These are phyloP conservation scores for Amphiprion percula DNA, from an alignment of 2,113 vertebrate species.

Conservation along the genomic window DNA sequence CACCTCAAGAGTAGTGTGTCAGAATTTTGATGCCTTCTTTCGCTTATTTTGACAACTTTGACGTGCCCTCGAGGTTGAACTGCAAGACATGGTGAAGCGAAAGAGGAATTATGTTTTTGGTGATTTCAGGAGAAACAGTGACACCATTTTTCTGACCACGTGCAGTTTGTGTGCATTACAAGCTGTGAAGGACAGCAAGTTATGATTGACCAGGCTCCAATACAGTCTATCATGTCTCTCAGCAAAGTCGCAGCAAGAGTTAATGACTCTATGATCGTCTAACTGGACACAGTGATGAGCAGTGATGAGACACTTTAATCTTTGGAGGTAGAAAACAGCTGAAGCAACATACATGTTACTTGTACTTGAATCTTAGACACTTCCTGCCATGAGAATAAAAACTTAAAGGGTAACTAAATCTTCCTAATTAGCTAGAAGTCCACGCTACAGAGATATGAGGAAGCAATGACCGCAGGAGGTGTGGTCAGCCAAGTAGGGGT, in stretches of 20 bases:
- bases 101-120: no score
- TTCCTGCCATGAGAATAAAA: not conserved
- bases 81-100: no score
- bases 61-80: no score
- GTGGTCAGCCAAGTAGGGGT: no score
- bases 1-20: no score
- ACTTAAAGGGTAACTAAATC: no score
- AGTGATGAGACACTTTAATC: not conserved
- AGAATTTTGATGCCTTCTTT: no score
- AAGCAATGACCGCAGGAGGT: no score
- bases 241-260: not conserved
- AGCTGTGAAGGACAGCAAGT: not conserved
- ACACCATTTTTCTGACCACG: not conserved
- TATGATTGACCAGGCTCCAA: not conserved
- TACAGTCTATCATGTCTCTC: not conserved
- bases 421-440: no score
- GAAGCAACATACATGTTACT: not conserved
- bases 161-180: not conserved
- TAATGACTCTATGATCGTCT: not conserved
- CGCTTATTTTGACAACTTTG: no score
- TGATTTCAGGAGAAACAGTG: not conserved
- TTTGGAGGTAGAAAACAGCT: not conserved
- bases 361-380: not conserved
- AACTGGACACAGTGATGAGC: not conserved
- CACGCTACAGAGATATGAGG: no score